These are phyloP conservation scores for Dusona sp. DNA, from an alignment of 2,888 invertebrate species.

Conservation along the genomic window DNA sequence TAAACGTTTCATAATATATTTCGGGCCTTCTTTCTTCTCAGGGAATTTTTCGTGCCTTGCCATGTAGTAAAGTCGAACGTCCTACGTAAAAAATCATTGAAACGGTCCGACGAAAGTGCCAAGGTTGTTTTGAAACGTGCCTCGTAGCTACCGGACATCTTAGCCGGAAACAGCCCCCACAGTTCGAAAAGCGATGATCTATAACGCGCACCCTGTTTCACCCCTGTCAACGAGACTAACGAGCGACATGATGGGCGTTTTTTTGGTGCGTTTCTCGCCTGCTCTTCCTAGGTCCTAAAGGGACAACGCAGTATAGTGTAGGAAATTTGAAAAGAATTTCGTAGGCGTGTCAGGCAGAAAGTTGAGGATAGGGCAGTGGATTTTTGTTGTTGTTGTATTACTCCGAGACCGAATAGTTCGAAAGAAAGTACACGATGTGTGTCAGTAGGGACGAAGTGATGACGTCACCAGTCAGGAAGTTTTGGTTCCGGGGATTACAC, in stretches of 20 bases:
- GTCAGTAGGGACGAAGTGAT: conserved; percentile 5
- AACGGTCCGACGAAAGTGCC: conserved; percentile 35
- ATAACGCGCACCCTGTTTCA: conserved; percentile 37
- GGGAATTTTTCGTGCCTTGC: conserved; percentile 6
- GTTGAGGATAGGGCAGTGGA: conserved; percentile 2
- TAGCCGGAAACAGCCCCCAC: conserved; percentile 55
- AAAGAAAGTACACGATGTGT: conserved; percentile 29
- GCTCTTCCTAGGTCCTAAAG: conserved; percentile 23
- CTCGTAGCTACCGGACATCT: conserved; percentile 48
- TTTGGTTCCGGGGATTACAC: conserved; percentile 20
- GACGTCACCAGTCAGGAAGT: conserved; percentile 46
- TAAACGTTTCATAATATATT: conserved; percentile 37
- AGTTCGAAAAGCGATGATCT: conserved; percentile 58
- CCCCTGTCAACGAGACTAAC: conserved; percentile 60
- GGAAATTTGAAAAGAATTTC: conserved; percentile 47
- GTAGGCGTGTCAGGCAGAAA: conserved; percentile 52
- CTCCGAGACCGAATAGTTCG: background rate
- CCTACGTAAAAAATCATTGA: conserved; percentile 35
- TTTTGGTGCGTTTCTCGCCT: conserved; percentile 16
- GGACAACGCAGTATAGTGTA: conserved; percentile 4
- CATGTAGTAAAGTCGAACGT: conserved; percentile 39
- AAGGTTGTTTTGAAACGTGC: conserved; percentile 54
- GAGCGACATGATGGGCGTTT: conserved; percentile 57
- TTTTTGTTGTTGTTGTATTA: conserved; percentile 11
- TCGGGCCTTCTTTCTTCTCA: conserved; percentile 12